A percentile compares a stretch with the other conserved stretches of the same genome.
Conservation (phyloP, 2,888 invertebrate species). For the Drosophila algonquin region DNA sequence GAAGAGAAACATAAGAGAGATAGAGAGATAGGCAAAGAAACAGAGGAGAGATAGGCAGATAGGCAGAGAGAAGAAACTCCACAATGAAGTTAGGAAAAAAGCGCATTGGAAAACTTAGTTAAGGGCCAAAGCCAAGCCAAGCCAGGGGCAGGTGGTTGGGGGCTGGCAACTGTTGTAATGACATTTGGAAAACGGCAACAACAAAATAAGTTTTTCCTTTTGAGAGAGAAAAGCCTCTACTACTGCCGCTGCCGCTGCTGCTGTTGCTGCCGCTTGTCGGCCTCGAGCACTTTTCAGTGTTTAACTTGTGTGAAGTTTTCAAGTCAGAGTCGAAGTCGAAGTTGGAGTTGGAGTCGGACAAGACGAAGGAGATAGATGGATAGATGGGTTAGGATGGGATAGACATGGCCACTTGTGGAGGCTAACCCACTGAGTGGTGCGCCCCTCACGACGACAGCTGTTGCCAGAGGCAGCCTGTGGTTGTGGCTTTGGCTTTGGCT, state of each 20-base stretch:
- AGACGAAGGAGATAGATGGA: conserved; percentile 36
- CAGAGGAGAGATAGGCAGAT: conserved; percentile 5
- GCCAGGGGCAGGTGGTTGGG: conserved; percentile 1
- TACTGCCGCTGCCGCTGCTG: not conserved
- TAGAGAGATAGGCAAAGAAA: not conserved
- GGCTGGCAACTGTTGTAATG: conserved; percentile 42
- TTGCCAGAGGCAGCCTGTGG: conserved; percentile 34
- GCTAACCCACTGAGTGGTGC: conserved; percentile 34
- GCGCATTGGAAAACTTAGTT: conserved; percentile 18
- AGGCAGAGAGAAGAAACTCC: conserved; percentile 8
- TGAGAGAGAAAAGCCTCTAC: conserved; percentile 62
- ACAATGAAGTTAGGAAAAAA: conserved; percentile 22
- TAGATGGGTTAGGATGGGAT: not conserved
- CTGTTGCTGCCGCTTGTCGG: conserved; percentile 35
- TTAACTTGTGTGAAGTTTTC: conserved; percentile 72
- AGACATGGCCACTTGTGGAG: conserved; percentile 42
- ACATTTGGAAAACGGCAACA: conserved; percentile 43
- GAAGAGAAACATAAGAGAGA: conserved; percentile 1
- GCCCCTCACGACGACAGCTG: conserved; percentile 48
- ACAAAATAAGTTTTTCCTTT: conserved; percentile 38
- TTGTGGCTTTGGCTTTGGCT: not conserved
- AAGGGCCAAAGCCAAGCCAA: conserved; percentile 6
- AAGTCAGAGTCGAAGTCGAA: conserved; percentile 49
- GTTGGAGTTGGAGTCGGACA: conserved; percentile 51
- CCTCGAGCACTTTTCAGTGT: conserved; percentile 72